A percentile compares a stretch with the other conserved stretches of the same genome.
Conservation (phyloP, 1,140 invertebrate genomes). For the Scaptomyza pallida region DNA sequence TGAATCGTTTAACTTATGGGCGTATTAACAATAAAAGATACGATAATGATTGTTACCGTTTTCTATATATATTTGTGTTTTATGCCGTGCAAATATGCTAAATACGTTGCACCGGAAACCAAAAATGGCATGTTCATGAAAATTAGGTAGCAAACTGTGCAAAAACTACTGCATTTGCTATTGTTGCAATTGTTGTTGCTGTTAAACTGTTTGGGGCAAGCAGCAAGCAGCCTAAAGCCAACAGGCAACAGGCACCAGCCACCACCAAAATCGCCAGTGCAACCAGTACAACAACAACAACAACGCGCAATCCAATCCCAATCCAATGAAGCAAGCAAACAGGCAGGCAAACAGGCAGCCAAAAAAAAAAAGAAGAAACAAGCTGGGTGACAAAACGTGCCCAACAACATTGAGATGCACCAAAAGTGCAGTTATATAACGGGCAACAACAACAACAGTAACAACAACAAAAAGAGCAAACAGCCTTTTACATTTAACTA, state of each 20-base stretch:
- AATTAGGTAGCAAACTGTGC: slow-evolving; percentile 45
- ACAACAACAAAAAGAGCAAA: slow-evolving; percentile 9
- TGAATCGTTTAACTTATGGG: slow-evolving; percentile 40
- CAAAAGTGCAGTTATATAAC: slow-evolving; percentile 73
- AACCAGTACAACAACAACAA: slow-evolving; percentile 4
- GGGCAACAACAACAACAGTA: slow-evolving; percentile 27
- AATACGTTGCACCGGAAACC: slow-evolving; percentile 50
- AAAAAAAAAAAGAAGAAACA: slow-evolving; percentile 32
- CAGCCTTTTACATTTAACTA: slow-evolving; percentile 68
- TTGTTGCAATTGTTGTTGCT: slow-evolving; percentile 29
- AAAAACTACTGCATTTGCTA: slow-evolving; percentile 15
- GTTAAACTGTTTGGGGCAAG: slow-evolving; percentile 1
- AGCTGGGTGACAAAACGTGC: slow-evolving; percentile 53
- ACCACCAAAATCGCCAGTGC: neutral
- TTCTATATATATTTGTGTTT: too few species aligned
- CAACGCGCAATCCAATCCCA: slow-evolving; percentile 3
- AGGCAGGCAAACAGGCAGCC: too few species aligned
- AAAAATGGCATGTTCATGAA: slow-evolving; percentile 61
- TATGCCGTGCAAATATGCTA: slow-evolving; percentile 60
- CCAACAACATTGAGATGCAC: slow-evolving; percentile 48
- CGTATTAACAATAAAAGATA: slow-evolving; percentile 58
- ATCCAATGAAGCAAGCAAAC: too few species aligned
- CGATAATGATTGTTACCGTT: slow-evolving; percentile 65
- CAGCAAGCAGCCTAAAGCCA: neutral
- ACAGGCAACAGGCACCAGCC: neutral